These are phyloP conservation scores for Octopus sinensis DNA, from an alignment of 1,140 invertebrate genomes.

Conservation along the genomic window DNA sequence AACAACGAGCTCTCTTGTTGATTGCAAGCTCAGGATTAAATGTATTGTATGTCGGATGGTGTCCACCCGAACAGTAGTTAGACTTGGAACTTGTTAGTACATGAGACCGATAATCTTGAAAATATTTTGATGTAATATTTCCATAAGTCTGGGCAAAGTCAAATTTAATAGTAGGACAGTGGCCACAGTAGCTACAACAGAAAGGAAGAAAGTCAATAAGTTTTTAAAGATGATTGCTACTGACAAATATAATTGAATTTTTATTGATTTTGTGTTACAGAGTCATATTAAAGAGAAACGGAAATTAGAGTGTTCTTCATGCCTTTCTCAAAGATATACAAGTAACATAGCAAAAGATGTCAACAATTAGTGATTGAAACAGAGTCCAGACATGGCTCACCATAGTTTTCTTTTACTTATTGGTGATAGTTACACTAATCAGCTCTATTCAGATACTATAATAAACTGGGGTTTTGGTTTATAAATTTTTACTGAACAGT, in stretches of 20 bases:
- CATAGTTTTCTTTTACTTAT: too few species aligned
- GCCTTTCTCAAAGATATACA: too few species aligned
- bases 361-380: too few species aligned
- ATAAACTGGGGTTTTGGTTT: too few species aligned
- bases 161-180: slow-evolving; percentile 58
- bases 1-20: slow-evolving; percentile 45
- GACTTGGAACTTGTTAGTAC: slow-evolving; percentile 52
- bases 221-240: not conserved
- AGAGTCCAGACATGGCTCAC: too few species aligned
- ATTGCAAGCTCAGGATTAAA: slow-evolving; percentile 55
- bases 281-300: not conserved
- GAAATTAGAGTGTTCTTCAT: too few species aligned
- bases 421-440: too few species aligned
- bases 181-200: slow-evolving; percentile 52
- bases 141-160: slow-evolving; percentile 59
- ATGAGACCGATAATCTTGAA: slow-evolving; percentile 55
- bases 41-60: slow-evolving; percentile 56
- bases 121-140: slow-evolving; percentile 56
- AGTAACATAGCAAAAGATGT: too few species aligned
- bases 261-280: not conserved
- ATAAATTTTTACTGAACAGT: too few species aligned
- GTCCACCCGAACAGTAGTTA: slow-evolving; percentile 50
- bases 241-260: not conserved
- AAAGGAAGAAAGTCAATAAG: not conserved
- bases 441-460: too few species aligned